Percentiles rank a stretch among this genome's conserved stretches.
Evolutionary conservation across 1,140 invertebrate species (phyloP).

Genomic region (Mycetomoellerius zeteki): DNA sequence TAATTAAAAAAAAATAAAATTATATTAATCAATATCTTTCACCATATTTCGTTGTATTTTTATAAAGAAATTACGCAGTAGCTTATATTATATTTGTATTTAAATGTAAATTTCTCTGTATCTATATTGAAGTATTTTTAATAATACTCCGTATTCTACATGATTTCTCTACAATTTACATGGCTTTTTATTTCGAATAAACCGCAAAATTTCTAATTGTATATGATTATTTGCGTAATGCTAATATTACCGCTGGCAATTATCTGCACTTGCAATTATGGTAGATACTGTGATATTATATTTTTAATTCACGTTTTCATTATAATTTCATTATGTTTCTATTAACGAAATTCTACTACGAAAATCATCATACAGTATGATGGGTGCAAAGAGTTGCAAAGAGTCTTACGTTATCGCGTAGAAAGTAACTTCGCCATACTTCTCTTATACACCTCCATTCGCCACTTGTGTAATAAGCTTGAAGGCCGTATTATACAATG

Average conservation of each 20-base stretch:
- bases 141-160: neutral
- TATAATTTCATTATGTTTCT: neutral
- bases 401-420: slow-evolving; percentile 9
- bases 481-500: neutral
- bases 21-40: neutral
- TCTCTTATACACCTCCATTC: neutral
- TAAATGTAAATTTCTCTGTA: neutral
- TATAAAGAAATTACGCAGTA: neutral
- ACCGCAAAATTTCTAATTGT: neutral
- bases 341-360: neutral
- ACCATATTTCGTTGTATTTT: neutral
- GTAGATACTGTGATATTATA: neutral
- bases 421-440: slow-evolving; percentile 2
- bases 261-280: neutral
- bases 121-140: neutral
- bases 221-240: neutral
- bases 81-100: neutral
- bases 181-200: neutral
- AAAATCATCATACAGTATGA: slow-evolving; percentile 2
- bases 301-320: neutral
- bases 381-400: neutral
- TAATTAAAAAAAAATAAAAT: neutral
- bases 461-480: neutral
- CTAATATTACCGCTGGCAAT: neutral
- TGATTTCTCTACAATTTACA: neutral